Evolutionary conservation across 2,113 vertebrate genomes (phyloP), one percentile per base, ranked within the genome.

Genomic region (Gallinago media): DNA sequence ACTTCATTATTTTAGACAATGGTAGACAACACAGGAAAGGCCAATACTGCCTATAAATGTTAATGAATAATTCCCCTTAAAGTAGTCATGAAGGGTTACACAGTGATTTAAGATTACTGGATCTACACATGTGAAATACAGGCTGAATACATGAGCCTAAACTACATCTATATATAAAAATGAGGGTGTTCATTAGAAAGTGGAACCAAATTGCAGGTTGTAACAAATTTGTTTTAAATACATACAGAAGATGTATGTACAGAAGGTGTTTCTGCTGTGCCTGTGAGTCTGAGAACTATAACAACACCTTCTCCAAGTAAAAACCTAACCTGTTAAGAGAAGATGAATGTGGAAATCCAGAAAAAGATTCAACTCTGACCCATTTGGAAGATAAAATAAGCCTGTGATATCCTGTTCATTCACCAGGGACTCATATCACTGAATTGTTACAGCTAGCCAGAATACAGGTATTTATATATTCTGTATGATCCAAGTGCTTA

Each of bases 401-500:
- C 44, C 62, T 70, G 42, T 78, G 94, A 68, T 94, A 97, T 92
- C 86, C 89, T 91, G 71, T 80, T 95, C 15, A 0, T 49, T 91
- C 89, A 91, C 80, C 52, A 78, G 94, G 86, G 90, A 97, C 80
- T 76, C 82, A 81, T 92, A 82, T n/a, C 71, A 58, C 16, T 72
- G 71, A 78, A 82, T 77, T 77, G 81, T 85, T 94, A 59, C 65
- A 76, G 85, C 62, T 44, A 88, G 89, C 94, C 89, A 94, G 84
- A 54, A 89, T 72, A 67, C 70, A 93, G 88, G 94, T 96, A 95
- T 95, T 96, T 96, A 92, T 84, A 89, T 72, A 94, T 90, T 77
- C 75, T 94, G 67, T 88, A 93, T 91, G 90, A 94, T 95, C 84
- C 88, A 95, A 95, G 68, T 22, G 72, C 63, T 74, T 96, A 94